These are phyloP conservation scores for Melanophora roralis DNA, from an alignment of 2,888 invertebrate species.

Conservation along the genomic window DNA sequence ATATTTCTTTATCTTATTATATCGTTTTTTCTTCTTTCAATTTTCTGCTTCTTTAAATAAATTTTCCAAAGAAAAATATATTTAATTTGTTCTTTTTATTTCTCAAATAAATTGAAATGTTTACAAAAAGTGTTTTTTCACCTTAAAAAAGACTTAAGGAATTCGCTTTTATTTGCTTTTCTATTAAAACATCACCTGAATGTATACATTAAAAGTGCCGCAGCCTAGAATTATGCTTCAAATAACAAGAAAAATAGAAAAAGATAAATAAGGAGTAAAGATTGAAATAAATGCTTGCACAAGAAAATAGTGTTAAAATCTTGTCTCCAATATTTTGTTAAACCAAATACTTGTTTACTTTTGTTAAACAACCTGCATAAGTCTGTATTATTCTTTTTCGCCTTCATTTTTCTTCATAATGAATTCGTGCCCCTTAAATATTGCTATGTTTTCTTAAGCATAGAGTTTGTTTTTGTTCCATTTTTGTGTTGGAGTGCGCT, in stretches of 20 bases:
- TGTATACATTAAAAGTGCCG: neutral
- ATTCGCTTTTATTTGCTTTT: neutral
- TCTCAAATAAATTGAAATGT: constrained; percentile 7
- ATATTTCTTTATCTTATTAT: too few relatives aligned
- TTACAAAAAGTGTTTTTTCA: neutral
- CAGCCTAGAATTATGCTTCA: constrained; percentile 39
- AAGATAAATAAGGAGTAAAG: neutral
- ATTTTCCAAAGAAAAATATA: too few relatives aligned
- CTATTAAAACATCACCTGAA: constrained; percentile 8
- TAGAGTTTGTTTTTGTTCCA: neutral
- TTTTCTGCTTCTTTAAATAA: too few relatives aligned
- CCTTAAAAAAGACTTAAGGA: constrained; percentile 1
- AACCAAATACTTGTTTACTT: constrained; percentile 47
- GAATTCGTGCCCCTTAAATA: constrained; percentile 20
- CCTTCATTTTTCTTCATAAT: neutral
- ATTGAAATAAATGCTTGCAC: constrained; percentile 14
- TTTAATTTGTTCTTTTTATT: neutral
- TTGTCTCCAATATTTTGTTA: constrained; percentile 46
- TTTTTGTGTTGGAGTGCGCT: constrained; percentile 2
- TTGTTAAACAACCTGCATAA: constrained; percentile 54
- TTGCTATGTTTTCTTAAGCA: constrained; percentile 13
- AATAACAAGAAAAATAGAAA: neutral
- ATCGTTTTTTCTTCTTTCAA: too few relatives aligned
- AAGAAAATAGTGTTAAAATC: constrained; percentile 49
- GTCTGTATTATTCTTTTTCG: neutral